phyloP scores from a whole-genome alignment of 2,113 vertebrate species.

The Lycocorax pyrrhopterus region DNA sequence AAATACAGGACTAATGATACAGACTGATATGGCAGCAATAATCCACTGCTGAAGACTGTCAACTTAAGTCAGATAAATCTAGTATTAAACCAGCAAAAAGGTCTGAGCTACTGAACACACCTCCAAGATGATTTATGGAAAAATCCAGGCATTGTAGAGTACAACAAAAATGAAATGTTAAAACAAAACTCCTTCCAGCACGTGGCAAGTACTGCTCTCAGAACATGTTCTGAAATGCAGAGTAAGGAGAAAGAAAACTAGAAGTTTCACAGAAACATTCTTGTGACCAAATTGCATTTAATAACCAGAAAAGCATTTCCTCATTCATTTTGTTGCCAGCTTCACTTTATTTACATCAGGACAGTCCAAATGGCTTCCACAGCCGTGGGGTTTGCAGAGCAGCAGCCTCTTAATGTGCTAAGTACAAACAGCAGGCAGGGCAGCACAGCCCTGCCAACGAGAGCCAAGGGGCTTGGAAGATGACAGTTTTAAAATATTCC shows the following conservation, averaged over 20 bases:
- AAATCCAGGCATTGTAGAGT: not conserved
- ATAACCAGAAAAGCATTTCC: not conserved
- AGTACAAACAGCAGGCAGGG: slow-evolving; percentile 22
- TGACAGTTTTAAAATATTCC: not conserved
- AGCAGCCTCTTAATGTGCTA: slow-evolving; percentile 19
- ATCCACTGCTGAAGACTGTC: not conserved
- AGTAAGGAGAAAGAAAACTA: not conserved
- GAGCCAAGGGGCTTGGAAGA: not conserved
- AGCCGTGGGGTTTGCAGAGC: not conserved
- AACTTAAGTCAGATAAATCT: not conserved
- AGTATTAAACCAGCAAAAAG: not conserved
- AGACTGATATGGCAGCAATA: not conserved
- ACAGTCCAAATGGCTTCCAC: not conserved
- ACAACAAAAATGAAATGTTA: not conserved
- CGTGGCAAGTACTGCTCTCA: not conserved
- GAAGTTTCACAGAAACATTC: not conserved
- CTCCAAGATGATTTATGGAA: not conserved
- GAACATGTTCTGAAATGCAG: not conserved
- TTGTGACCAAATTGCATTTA: not conserved
- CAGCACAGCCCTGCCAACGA: not conserved
- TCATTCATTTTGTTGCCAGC: not conserved
- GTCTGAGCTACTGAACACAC: not conserved
- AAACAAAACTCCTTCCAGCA: not conserved
- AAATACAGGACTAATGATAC: not conserved
- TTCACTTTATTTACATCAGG: not conserved